Base-by-base conservation (phyloP, 2,888 invertebrate species). In the Rhingia rostrata region DNA sequence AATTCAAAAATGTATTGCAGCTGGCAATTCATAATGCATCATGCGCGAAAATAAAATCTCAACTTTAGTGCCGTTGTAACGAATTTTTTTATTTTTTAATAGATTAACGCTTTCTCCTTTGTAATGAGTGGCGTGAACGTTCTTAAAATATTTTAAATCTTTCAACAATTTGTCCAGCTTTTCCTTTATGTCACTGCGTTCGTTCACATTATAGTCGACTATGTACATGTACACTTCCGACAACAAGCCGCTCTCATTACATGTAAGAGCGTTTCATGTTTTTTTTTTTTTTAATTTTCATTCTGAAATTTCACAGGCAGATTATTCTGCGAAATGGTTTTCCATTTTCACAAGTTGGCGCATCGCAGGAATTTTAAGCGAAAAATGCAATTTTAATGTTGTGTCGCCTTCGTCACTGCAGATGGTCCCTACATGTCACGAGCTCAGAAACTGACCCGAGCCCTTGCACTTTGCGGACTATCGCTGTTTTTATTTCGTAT, bases 331-430 rank as follows among this genome's bases (percentile, higher is more conserved):
- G 12, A 12, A 74, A 69, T 58, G 45, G 56, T 73, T 72, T 63
- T 22, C 43, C 51, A 78, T 78, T 79, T 79, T 78, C 53, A 64
- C 78, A 74, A 67, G 39, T 49, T 69, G 58, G 63, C 49, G 67
- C 78, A 67, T 49, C 64, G 45, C 35, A 22, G 32, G 73, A 83
- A 74, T 83, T 69, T 74, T 74, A 74, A 83, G 56, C 51, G 69
- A 73, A 79, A 83, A 79, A 75, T 69, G 41, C 67, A 78, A 69
- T 78, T 83, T 83, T 74, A 83, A 83, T 79, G 64, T 74, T 83
- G 60, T 72, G 67, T 69, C 73, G 69, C 51, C 60, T 22, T 22
- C 22, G 22, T 22, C 22, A 22, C 22, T 64, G 72, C 63, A 79
- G 47, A 49, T 64, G 69, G 39, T 54, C 45, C 22, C n/a, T 35